phyloP scores from a whole-genome alignment of 2,888 invertebrate genomes.

The Acronicta psi region DNA sequence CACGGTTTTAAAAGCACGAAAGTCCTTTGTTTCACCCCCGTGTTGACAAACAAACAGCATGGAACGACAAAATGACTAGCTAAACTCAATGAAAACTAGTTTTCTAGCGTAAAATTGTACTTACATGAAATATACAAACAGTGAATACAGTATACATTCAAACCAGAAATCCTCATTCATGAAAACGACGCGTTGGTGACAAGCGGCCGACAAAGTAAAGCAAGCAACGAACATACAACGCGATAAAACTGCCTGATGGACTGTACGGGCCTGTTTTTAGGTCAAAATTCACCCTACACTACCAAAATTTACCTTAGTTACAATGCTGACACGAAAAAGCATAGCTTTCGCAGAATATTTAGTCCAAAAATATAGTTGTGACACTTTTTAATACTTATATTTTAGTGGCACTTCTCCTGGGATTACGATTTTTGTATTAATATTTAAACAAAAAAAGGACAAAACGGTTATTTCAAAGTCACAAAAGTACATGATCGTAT shows the following conservation, averaged over 20 bases:
- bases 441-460: slow-evolving; percentile 11
- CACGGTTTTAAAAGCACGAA: slow-evolving; percentile 8
- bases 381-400: slow-evolving; percentile 1
- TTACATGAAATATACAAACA: slow-evolving; percentile 20
- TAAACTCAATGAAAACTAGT: slow-evolving; percentile 23
- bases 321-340: not conserved
- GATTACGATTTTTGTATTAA: slow-evolving; percentile 12
- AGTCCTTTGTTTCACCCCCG: slow-evolving; percentile 6
- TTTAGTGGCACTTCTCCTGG: slow-evolving; percentile 6
- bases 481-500: not conserved
- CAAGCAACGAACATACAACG: slow-evolving; percentile 26
- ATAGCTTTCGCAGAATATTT: slow-evolving; percentile 1
- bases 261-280: slow-evolving; percentile 14
- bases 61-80: slow-evolving; percentile 23
- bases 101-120: slow-evolving; percentile 17
- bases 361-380: not conserved
- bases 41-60: slow-evolving; percentile 34
- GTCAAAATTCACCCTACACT: slow-evolving; percentile 21
- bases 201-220: slow-evolving; percentile 25
- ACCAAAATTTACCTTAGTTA: slow-evolving; percentile 4
- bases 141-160: slow-evolving; percentile 20
- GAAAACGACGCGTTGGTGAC: slow-evolving; percentile 35
- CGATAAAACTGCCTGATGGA: slow-evolving; percentile 29
- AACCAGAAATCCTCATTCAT: slow-evolving; percentile 24
- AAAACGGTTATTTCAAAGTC: slow-evolving; percentile 21